A percentile compares a stretch with the other conserved stretches of the same genome.
Evolutionary conservation across 2,888 invertebrate species (phyloP).

Genomic region (Salticus scenicus): DNA sequence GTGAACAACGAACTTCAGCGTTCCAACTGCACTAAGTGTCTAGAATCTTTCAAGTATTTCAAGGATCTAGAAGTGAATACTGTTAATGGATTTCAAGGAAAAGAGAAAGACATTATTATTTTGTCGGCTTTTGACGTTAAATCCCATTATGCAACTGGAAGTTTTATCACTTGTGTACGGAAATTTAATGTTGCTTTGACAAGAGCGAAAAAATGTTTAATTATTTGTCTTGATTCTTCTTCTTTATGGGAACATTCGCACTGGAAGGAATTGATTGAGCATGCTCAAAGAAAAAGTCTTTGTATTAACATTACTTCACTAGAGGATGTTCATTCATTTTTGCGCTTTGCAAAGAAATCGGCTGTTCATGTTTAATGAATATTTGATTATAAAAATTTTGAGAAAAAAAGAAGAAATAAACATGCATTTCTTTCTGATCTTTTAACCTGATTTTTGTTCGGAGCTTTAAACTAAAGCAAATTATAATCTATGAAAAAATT

Average conservation of each 20-base stretch:
- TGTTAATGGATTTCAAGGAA: conserved; percentile 90
- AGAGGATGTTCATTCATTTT: conserved; percentile 51
- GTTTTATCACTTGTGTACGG: conserved; percentile 85
- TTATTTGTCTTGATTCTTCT: conserved; percentile 84
- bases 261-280: conserved; percentile 75
- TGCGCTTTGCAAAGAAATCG: too few species aligned
- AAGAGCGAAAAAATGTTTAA: conserved; percentile 84
- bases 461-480: too few species aligned
- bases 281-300: conserved; percentile 72
- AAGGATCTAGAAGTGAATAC: conserved; percentile 81
- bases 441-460: too few species aligned
- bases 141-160: conserved; percentile 80
- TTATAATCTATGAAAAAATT: too few species aligned
- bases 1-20: conserved; percentile 82
- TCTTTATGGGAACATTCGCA: conserved; percentile 78
- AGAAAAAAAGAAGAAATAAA: too few species aligned
- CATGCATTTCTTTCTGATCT: too few species aligned
- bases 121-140: conserved; percentile 85
- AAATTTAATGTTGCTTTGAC: conserved; percentile 91
- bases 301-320: conserved; percentile 20
- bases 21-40: conserved; percentile 83
- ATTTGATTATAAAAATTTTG: too few species aligned
- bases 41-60: conserved; percentile 64
- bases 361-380: too few species aligned
- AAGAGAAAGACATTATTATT: conserved; percentile 89